Evolutionary conservation across 2,888 invertebrate genomes (phyloP).

Genomic region (Deilephila porcellus): DNA sequence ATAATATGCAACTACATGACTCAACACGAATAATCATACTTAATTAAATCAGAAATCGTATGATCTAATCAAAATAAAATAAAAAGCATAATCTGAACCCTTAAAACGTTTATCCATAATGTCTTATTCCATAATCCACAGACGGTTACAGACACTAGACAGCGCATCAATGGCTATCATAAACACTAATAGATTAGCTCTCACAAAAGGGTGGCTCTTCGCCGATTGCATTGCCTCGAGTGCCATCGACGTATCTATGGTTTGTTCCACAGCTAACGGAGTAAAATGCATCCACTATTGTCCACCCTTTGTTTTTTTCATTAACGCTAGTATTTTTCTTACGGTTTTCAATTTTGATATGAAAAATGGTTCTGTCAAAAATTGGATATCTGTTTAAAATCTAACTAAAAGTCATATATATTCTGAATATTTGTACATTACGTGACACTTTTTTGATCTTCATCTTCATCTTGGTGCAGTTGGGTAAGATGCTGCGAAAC

Average conservation of each 20-base stretch:
- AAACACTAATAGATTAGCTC: slow-evolving; percentile 27
- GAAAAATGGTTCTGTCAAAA: neutral
- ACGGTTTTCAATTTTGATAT: neutral
- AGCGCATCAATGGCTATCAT: slow-evolving; percentile 1
- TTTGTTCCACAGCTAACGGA: slow-evolving; percentile 10
- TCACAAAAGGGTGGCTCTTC: slow-evolving; percentile 22
- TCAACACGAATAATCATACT: neutral
- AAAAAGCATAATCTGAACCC: too few relatives aligned
- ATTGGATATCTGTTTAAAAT: too few relatives aligned
- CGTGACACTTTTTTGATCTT: too few relatives aligned
- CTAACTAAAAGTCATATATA: too few relatives aligned
- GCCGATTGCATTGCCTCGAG: slow-evolving; percentile 22
- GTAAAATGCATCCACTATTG: slow-evolving; percentile 12
- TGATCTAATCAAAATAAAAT: too few relatives aligned
- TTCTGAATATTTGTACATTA: too few relatives aligned
- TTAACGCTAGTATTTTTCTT: neutral
- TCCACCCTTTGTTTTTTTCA: slow-evolving; percentile 8
- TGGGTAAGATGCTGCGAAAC: too few relatives aligned
- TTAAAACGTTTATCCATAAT: neutral
- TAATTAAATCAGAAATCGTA: too few relatives aligned
- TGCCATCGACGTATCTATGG: slow-evolving; percentile 17
- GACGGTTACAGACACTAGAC: neutral
- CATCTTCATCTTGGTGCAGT: too few relatives aligned
- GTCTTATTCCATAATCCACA: neutral
- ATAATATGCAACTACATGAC: too few relatives aligned